These are phyloP conservation scores for Trichomalopsis sarcophagae DNA, from an alignment of 1,140 invertebrate species.

Conservation along the genomic window DNA sequence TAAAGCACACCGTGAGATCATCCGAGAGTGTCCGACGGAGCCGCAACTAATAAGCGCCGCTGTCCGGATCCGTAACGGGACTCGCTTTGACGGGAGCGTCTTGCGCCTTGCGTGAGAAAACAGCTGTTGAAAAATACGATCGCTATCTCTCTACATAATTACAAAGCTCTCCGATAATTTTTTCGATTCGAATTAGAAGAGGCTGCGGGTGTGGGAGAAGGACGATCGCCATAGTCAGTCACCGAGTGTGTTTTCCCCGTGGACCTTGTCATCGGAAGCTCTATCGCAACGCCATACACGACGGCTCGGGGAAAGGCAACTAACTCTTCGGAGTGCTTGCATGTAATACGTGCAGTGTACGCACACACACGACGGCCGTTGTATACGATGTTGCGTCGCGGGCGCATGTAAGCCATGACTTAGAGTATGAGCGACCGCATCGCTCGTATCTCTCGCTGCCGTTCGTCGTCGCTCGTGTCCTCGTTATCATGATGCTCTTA, in stretches of 20 bases:
- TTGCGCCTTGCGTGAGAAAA: not conserved
- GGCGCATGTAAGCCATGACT: not conserved
- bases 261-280: not conserved
- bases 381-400: not conserved
- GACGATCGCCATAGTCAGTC: no score
- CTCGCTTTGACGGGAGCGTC: not conserved
- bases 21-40: no score
- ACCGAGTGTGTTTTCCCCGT: no score
- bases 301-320: not conserved
- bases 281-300: not conserved
- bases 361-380: not conserved
- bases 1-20: not conserved
- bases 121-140: not conserved
- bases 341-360: not conserved
- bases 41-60: not conserved
- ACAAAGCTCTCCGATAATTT: no score
- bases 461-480: not conserved
- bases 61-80: not conserved
- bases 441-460: no score
- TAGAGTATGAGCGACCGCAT: not conserved
- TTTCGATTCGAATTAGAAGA: no score
- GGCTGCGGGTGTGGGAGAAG: no score
- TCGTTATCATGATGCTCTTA: not conserved
- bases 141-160: no score
- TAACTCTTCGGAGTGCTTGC: not conserved